phyloP scores from a whole-genome alignment of 2,113 vertebrate species.

The Prochilodus magdalenae region DNA sequence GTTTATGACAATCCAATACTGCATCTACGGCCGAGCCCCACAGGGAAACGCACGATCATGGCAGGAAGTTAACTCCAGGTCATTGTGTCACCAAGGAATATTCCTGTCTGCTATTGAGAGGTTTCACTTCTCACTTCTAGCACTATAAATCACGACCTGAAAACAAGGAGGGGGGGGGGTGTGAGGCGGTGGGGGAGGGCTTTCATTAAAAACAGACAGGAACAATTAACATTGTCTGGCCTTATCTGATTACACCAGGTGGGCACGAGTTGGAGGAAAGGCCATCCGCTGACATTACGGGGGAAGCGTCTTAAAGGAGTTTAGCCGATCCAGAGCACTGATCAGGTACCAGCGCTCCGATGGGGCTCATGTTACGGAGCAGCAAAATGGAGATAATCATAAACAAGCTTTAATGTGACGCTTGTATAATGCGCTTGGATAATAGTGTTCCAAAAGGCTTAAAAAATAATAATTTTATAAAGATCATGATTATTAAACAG shows the following conservation, averaged over 20 bases:
- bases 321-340: too few relatives aligned
- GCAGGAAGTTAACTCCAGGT: background rate
- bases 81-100: background rate
- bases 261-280: background rate
- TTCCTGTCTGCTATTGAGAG: background rate
- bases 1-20: slow-evolving; percentile 6
- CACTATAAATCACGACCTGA: background rate
- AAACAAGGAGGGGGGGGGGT: background rate
- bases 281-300: background rate
- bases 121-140: background rate
- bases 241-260: background rate
- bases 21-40: background rate
- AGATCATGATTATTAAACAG: too few relatives aligned
- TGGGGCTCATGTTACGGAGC: too few relatives aligned
- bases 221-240: background rate
- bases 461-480: too few relatives aligned
- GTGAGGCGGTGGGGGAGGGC: too few relatives aligned
- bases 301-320: background rate
- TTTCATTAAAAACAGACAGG: background rate
- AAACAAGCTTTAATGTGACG: too few relatives aligned
- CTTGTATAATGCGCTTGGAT: too few relatives aligned
- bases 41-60: background rate
- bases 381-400: too few relatives aligned
- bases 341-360: too few relatives aligned
- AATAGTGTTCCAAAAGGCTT: too few relatives aligned